Conservation (phyloP, 2,113 vertebrate genomes). For the Cyanoramphus novaezelandiae region DNA sequence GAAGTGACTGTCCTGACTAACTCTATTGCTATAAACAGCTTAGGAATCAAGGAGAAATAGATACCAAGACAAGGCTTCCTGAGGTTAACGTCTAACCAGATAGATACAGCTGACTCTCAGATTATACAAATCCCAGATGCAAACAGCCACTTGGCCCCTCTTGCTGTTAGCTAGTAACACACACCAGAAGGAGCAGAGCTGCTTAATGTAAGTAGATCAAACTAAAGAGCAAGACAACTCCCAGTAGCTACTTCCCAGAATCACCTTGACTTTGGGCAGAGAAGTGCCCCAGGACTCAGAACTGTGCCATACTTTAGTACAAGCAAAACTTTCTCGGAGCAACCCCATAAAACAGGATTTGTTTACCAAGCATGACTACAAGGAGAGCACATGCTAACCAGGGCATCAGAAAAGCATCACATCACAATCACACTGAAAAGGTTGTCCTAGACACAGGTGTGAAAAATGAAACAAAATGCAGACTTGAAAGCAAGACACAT, state of each 20-base stretch:
- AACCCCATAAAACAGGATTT: not conserved
- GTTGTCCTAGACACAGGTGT: not conserved
- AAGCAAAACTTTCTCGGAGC: not conserved
- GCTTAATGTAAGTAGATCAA: not conserved
- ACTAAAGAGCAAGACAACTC: not conserved
- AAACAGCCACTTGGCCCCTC: not conserved
- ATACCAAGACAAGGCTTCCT: not conserved
- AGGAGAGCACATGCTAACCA: not conserved
- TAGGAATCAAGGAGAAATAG: not conserved
- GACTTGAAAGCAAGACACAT: not conserved
- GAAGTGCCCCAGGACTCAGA: not conserved
- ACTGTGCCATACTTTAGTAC: not conserved
- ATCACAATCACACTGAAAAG: not conserved
- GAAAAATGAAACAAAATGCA: not conserved
- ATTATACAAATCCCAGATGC: not conserved
- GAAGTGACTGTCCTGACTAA: fast-evolving
- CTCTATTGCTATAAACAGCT: not conserved
- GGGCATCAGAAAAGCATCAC: not conserved
- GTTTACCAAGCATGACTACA: not conserved
- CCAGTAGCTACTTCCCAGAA: not conserved
- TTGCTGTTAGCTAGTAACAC: not conserved
- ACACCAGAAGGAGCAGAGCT: not conserved
- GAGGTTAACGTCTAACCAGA: not conserved
- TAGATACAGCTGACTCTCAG: not conserved
- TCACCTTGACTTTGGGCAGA: not conserved